Evolutionary conservation across 2,113 vertebrate genomes (phyloP), one percentile per base, ranked within the genome.

Genomic region (Epinephelus cyanopodus): DNA sequence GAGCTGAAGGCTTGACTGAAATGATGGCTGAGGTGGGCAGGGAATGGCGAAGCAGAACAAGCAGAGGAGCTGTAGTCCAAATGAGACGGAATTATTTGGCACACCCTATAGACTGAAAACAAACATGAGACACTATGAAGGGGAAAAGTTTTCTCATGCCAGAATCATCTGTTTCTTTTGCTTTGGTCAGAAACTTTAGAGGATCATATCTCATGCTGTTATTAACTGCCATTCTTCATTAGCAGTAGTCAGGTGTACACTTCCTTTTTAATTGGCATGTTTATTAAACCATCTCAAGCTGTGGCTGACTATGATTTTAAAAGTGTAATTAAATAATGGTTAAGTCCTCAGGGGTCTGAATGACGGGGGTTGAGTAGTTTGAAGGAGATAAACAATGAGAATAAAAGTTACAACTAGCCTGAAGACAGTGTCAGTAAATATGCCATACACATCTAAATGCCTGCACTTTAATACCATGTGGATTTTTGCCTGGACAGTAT

Each of bases 301-400:
- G 68, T 66, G 77, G 62, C 68, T 70, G 17, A 10, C 15, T 42
- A 17, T 79, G 1, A 7, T 27, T 5, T 66, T 77, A 84, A 88
- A 87, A 75, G 70, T 79, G 68, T 89, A 86, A 89, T 90, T 79
- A 89, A 88, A 83, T 66, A 89, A 47, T 15, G 68, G 52, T 74
- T 11, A 45, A 67, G 82, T 82, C 84, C 52, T 52, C 1, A 17
- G 3, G 86, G 81, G 83, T 39, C 23, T 15, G 61, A 53, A 14
- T 48, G 76, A 25, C 18, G 69, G 81, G 48, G 57, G n/a, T 19
- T 37, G 21, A 39, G 6, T 8, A 7, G 8, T 15, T 29, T 67
- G 42, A 63, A 54, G 2, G 5, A 62, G 25, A 62, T 14, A 25
- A 61, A 67, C 3, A 48, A 37, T 6, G 6, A 50, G 10, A 70